Conservation (phyloP, 2,888 invertebrate species). For the Julus scandinavius region DNA sequence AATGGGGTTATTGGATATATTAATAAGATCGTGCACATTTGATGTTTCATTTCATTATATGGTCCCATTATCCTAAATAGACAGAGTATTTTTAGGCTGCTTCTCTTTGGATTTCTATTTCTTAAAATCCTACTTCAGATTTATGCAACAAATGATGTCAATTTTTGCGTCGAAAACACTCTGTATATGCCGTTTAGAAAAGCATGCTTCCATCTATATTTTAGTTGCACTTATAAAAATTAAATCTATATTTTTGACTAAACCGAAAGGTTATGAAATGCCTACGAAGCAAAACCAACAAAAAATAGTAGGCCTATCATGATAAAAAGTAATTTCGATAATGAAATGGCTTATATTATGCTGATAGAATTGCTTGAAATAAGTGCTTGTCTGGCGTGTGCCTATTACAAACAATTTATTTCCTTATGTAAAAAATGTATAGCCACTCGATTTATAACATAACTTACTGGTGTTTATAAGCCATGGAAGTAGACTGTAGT, state of each 20-base stretch:
- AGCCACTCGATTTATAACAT: slow-evolving; percentile 28
- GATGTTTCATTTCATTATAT: too few relatives aligned
- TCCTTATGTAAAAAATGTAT: slow-evolving; percentile 13
- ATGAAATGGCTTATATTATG: slow-evolving; percentile 43
- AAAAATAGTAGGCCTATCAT: background rate
- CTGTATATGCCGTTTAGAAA: background rate
- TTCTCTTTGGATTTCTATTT: too few relatives aligned
- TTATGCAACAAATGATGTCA: background rate
- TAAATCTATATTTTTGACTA: slow-evolving; percentile 13
- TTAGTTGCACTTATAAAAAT: slow-evolving; percentile 40
- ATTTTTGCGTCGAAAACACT: background rate
- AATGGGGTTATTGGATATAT: too few relatives aligned
- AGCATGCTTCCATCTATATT: background rate
- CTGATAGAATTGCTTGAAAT: slow-evolving; percentile 43
- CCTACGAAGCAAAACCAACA: background rate
- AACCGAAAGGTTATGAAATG: background rate
- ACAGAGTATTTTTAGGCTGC: background rate
- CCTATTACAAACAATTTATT: slow-evolving; percentile 43
- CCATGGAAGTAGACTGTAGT: background rate
- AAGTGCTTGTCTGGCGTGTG: slow-evolving; percentile 36
- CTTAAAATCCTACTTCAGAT: too few relatives aligned
- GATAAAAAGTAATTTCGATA: slow-evolving; percentile 36
- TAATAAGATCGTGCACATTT: too few relatives aligned
- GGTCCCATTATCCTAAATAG: too few relatives aligned
- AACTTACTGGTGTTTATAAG: slow-evolving; percentile 13